These are phyloP conservation scores for Hephaestus fuliginosus DNA, from an alignment of 2,797 vertebrate genomes.

Conservation along the genomic window DNA sequence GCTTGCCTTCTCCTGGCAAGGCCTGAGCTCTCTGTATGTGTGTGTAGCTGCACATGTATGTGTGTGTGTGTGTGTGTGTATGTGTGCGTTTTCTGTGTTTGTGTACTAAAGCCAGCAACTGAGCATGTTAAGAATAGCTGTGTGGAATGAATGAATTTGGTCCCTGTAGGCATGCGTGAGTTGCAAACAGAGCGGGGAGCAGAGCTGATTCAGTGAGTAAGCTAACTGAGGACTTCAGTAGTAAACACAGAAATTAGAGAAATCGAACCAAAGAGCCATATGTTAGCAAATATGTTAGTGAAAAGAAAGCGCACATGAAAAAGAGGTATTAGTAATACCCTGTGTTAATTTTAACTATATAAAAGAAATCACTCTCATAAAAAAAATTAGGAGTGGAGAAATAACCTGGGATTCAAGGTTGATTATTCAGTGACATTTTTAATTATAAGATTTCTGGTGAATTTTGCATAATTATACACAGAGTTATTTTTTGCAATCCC, in stretches of 20 bases:
- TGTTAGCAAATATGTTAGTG: constrained; percentile 23
- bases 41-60: constrained; percentile 1
- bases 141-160: constrained; percentile 65
- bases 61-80: constrained; percentile 21
- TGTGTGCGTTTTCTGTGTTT: constrained; percentile 17
- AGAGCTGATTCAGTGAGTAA: constrained; percentile 48
- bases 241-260: constrained; percentile 35
- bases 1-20: constrained; percentile 43
- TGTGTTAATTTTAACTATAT: constrained; percentile 30
- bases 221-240: constrained; percentile 41
- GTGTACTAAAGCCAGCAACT: constrained; percentile 59
- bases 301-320: neutral
- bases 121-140: constrained; percentile 73
- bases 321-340: constrained; percentile 7
- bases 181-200: constrained; percentile 60
- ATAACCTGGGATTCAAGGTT: constrained; percentile 34
- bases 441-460: constrained; percentile 36
- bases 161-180: constrained; percentile 61
- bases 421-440: constrained; percentile 55
- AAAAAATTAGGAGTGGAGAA: constrained; percentile 10
- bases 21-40: constrained; percentile 20
- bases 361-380: constrained; percentile 12
- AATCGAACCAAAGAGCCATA: constrained; percentile 32
- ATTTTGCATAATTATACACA: constrained; percentile 45
- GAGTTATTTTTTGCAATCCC: constrained; percentile 19